These are phyloP conservation scores for Leptinotarsa lineolata DNA, from an alignment of 1,140 invertebrate species.

Conservation along the genomic window DNA sequence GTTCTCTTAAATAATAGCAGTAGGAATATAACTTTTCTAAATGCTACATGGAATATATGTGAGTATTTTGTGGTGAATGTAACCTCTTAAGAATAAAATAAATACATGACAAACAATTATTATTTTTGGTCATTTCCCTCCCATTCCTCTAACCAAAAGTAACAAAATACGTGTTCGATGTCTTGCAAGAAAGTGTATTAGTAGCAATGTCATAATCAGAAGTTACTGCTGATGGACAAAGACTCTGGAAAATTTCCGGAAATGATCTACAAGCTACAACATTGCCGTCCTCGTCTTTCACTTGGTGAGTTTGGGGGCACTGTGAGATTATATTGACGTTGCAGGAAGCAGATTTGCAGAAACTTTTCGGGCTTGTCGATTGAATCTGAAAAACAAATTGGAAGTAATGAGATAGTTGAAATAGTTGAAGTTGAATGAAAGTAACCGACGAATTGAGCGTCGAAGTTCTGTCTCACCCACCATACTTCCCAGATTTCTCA, in stretches of 20 bases:
- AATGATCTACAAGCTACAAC: constrained; percentile 20
- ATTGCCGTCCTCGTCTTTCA: background rate
- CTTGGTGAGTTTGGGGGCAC: constrained; percentile 16
- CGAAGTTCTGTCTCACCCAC: too few relatives aligned
- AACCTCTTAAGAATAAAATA: background rate
- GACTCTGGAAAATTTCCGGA: constrained; percentile 17
- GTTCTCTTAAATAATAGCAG: too few relatives aligned
- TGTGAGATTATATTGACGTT: constrained; percentile 12
- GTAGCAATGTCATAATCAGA: background rate
- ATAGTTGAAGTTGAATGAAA: too few relatives aligned
- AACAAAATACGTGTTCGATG: constrained; percentile 25
- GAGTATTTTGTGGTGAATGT: background rate
- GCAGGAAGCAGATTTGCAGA: constrained; percentile 22
- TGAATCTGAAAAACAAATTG: constrained; percentile 23
- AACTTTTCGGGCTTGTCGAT: constrained; percentile 1
- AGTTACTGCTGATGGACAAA: constrained; percentile 17
- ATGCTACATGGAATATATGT: background rate
- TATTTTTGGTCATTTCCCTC: background rate
- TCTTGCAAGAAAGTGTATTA: constrained; percentile 16
- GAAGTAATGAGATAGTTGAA: background rate
- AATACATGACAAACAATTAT: background rate
- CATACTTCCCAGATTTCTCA: too few relatives aligned
- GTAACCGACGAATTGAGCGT: too few relatives aligned
- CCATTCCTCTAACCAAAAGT: constrained; percentile 14
- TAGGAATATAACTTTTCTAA: too few relatives aligned